Evolutionary conservation across 2,888 invertebrate genomes (phyloP).

Genomic region (Tiliacea aurago): DNA sequence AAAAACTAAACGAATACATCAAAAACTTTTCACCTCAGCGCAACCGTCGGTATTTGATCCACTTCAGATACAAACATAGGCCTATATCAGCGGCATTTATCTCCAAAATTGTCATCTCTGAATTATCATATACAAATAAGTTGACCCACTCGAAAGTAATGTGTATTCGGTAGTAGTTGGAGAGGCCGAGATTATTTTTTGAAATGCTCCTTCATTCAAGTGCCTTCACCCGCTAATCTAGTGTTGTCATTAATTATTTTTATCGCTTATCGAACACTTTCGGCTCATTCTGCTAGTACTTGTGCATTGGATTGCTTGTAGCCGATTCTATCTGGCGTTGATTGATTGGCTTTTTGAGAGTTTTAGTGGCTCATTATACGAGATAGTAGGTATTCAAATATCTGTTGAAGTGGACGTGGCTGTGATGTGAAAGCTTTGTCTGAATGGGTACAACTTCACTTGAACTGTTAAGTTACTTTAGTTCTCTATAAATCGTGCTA

Average conservation of each 20-base stretch:
- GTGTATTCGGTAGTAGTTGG: conserved; percentile 85
- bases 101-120: conserved; percentile 69
- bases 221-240: conserved; percentile 88
- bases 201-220: conserved; percentile 89
- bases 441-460: neutral
- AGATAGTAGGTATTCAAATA: conserved; percentile 39
- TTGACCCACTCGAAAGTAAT: conserved; percentile 88
- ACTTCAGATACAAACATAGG: conserved; percentile 40
- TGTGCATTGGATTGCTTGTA: conserved; percentile 79
- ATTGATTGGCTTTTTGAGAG: conserved; percentile 66
- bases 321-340: conserved; percentile 69
- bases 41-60: conserved; percentile 13
- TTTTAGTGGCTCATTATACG: conserved; percentile 52
- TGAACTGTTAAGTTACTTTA: neutral
- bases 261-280: conserved; percentile 89
- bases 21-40: neutral
- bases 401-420: conserved; percentile 28
- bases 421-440: conserved; percentile 13
- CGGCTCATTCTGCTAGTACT: conserved; percentile 80
- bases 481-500: neutral
- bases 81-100: conserved; percentile 55
- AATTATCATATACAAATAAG: conserved; percentile 84
- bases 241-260: conserved; percentile 90
- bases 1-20: neutral
- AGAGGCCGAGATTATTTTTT: conserved; percentile 89